Evolutionary conservation across 1,140 invertebrate genomes (phyloP).

Genomic region (Polypedilum pembai): DNA sequence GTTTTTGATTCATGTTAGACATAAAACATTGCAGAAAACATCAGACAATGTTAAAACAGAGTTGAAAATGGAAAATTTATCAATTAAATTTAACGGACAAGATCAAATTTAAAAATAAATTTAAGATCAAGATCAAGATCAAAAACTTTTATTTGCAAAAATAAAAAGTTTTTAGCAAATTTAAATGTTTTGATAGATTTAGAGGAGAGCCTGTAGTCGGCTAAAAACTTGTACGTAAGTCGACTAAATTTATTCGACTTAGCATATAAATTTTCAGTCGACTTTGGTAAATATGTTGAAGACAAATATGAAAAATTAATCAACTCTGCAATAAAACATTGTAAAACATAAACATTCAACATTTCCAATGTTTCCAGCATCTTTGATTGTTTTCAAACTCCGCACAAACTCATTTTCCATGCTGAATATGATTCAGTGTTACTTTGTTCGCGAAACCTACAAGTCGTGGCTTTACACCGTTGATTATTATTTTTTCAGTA

Average conservation of each 20-base stretch:
- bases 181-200: too few species aligned
- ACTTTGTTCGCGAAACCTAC: conserved; percentile 1
- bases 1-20: background rate
- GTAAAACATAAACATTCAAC: background rate
- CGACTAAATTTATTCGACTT: too few species aligned
- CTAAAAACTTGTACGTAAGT: too few species aligned
- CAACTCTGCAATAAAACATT: background rate
- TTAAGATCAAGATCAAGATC: too few species aligned
- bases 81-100: too few species aligned
- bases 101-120: too few species aligned
- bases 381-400: background rate
- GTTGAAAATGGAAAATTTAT: too few species aligned
- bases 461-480: background rate
- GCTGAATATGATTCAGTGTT: background rate
- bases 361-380: conserved; percentile 1
- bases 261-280: too few species aligned
- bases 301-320: background rate
- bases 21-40: background rate
- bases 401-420: background rate
- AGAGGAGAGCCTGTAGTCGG: too few species aligned
- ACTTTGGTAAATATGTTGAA: background rate
- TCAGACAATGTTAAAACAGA: background rate
- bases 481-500: background rate
- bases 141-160: too few species aligned
- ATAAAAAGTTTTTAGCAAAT: too few species aligned